These are phyloP conservation scores for Pyrrhura leucotis DNA, from an alignment of 2,797 vertebrate genomes.

Conservation along the genomic window DNA sequence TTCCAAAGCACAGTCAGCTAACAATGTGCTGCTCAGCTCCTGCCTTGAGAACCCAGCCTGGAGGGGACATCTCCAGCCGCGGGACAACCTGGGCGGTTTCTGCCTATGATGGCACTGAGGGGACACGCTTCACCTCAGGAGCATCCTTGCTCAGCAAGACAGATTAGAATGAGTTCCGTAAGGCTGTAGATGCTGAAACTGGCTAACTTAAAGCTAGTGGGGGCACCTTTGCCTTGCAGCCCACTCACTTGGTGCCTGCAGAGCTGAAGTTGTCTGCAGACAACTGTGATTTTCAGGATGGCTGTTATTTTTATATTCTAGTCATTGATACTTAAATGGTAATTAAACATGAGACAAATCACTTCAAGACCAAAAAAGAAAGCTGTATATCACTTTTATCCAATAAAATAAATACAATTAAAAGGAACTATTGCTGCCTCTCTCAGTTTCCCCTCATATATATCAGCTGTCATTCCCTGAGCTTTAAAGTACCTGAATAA, in stretches of 20 bases:
- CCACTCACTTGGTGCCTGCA: too few species aligned
- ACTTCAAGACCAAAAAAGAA: slow-evolving; percentile 33
- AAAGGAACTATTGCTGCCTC: slow-evolving; percentile 53
- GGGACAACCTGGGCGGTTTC: not conserved
- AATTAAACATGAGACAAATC: slow-evolving; percentile 45
- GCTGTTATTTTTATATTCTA: slow-evolving; percentile 1
- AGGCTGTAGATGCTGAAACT: not conserved
- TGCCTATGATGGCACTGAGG: not conserved
- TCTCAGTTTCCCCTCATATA: slow-evolving; percentile 50
- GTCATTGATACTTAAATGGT: slow-evolving; percentile 1
- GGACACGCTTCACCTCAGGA: rapidly evolving
- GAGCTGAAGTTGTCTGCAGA: not conserved
- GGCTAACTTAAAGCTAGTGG: not conserved
- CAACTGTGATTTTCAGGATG: not conserved
- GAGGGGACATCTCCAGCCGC: not conserved
- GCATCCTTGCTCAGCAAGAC: not conserved
- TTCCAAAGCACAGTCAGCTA: not conserved
- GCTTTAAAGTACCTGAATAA: slow-evolving; percentile 57
- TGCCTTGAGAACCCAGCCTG: not conserved
- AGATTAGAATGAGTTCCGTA: not conserved
- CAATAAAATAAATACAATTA: slow-evolving; percentile 62
- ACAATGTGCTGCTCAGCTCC: not conserved
- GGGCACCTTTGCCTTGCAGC: not conserved
- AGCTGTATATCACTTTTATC: slow-evolving; percentile 53
- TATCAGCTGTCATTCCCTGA: slow-evolving; percentile 59